Evolutionary conservation across 2,888 invertebrate species (phyloP), one percentile per base, ranked within the genome.

Genomic region (Yponomeuta plumbellus): DNA sequence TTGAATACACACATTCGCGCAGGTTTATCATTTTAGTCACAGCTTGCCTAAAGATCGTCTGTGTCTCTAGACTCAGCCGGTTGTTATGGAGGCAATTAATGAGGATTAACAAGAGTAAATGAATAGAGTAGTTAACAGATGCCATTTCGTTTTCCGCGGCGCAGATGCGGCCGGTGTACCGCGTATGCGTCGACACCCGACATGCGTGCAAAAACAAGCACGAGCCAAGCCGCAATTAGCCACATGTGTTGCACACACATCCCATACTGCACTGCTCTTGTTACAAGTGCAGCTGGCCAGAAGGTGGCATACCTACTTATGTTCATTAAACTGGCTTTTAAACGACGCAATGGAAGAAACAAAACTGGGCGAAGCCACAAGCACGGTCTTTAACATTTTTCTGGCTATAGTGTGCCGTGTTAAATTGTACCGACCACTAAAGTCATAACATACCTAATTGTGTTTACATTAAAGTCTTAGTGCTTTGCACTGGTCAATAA

Each of bases 71-170:
- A 17, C 44, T 3, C 44, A 52, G 13, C 17, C 44, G 44, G 44
- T 13, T 52, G 44, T 52, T 52, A 17, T 2, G 17, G 44, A 52
- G 5, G 44, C 44, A 52, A 52, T 52, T 52, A 52, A 17, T 52
- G 17, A 52, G 17, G 44, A 1, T 52, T 52, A 52, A 52, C 44
- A 52, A 52, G 44, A 52, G 44, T 17, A 52, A 52, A 17, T 52
- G 44, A 17, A 52, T 52, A 52, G 44, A 74, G 72, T 73, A 72
- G 74, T 76, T 78, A 79, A 75, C 78, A 75, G 75, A 80, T 80
- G 77, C 74, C 76, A 79, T 84, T 83, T 82, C 75, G 76, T 80
- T 83, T 81, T 80, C 80, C 69, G 68, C 72, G 68, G 68, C 13
- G 71, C 76, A 76, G 74, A 73, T 77, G 77, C 70, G 13, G 17